Base-by-base conservation (phyloP, 64 coral and sea anemone genomes). In the Acropora yongei region DNA sequence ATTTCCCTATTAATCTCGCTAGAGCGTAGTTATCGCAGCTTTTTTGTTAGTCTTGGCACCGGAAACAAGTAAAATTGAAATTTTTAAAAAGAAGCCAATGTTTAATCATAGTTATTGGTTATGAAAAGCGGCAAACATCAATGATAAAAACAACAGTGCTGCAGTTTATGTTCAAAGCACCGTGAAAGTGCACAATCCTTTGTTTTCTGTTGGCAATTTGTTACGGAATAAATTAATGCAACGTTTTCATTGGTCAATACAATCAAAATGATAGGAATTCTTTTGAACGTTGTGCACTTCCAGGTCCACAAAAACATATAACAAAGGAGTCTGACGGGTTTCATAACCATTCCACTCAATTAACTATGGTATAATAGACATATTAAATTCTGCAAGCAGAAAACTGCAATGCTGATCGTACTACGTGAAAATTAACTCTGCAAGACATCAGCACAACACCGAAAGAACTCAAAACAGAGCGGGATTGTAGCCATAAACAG, bases 171-270 rank as follows among this genome's bases (percentile, higher is more conserved):
- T 53, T 53, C 5, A 8, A 53, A 53, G 50, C 50, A 8, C 9
- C 5, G 5, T 53, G 50, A 53, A 53, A 8, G 50, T 53, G 50
- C 50, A 53, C 1, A 53, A 53, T 53, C 50, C 50, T 53, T 53
- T 53, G 50, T 53, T 53, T 53, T 53, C 50, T 53, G 5, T 53
- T 53, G 50, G 50, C 50, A 53, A 53, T 6, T 53, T 53, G 50
- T 1, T 4, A 6, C 67, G 67, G 67, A 71, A 71, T 71, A 71
- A 71, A 71, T 71, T 71, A 71, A 71, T 71, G 67, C 2, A 71
- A 71, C 18, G 67, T 71, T 71, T 16, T 16, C 18, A 71, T 71
- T 71, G 67, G 67, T 71, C 67, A 71, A 71, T 71, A 71, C 67
- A 16, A 71, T 71, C 67, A 71, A 9, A 71, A 16, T 71, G 67